These are phyloP conservation scores for Melanargia galathea DNA, from an alignment of 2,888 invertebrate species.

Conservation along the genomic window DNA sequence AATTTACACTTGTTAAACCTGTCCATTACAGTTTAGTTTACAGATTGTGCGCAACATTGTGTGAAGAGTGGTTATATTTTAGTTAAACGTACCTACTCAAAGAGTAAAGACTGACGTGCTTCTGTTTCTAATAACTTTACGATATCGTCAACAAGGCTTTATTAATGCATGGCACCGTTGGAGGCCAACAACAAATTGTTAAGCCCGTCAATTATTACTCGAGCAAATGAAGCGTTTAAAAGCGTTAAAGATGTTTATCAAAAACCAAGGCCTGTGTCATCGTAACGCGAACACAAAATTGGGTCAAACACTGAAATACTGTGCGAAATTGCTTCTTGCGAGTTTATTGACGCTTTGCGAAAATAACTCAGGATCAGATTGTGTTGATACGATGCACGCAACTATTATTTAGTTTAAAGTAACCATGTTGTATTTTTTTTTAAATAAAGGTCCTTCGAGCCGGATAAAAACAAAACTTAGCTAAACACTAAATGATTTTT, in stretches of 20 bases:
- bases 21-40: too few relatives aligned
- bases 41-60: too few relatives aligned
- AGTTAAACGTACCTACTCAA: too few relatives aligned
- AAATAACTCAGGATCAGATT: constrained; percentile 5
- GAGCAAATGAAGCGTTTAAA: constrained; percentile 6
- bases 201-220: neutral
- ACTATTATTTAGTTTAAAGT: neutral
- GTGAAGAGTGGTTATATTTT: too few relatives aligned
- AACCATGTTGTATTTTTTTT: neutral
- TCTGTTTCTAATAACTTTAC: neutral
- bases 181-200: neutral
- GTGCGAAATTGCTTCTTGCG: constrained; percentile 15
- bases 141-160: neutral
- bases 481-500: too few relatives aligned
- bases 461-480: neutral
- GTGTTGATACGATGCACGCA: neutral
- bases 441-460: neutral
- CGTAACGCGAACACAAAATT: constrained; percentile 20
- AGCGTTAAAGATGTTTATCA: constrained; percentile 21
- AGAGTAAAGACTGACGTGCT: too few relatives aligned
- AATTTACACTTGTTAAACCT: too few relatives aligned
- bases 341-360: constrained; percentile 16
- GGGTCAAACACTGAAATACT: constrained; percentile 15
- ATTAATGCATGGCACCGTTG: neutral
- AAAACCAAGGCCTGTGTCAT: constrained; percentile 19